Conservation (phyloP, 2,888 invertebrate species). For the Bimastos eiseni region DNA sequence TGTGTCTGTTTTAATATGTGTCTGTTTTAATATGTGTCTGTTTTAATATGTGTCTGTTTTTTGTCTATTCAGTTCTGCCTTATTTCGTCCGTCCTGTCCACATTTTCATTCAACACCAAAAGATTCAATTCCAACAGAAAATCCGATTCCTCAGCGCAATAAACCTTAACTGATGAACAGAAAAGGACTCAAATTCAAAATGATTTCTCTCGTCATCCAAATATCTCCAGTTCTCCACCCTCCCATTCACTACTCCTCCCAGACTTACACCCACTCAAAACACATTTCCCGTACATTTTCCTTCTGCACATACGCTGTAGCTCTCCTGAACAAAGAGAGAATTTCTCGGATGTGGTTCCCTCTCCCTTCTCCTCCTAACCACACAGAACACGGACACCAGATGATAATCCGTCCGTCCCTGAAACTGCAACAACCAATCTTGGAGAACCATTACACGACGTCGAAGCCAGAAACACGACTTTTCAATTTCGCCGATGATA, state of each 20-base stretch:
- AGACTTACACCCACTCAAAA: too few relatives aligned
- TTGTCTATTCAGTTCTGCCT: background rate
- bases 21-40: too few relatives aligned
- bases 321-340: too few relatives aligned
- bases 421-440: background rate
- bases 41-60: too few relatives aligned
- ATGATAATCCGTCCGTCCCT: background rate
- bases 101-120: background rate
- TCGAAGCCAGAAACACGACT: background rate
- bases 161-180: background rate
- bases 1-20: too few relatives aligned
- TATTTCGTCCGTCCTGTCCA: background rate
- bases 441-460: background rate
- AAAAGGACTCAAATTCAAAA: background rate
- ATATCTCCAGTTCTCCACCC: too few relatives aligned
- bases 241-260: too few relatives aligned
- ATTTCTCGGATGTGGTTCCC: too few relatives aligned
- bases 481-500: background rate
- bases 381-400: background rate
- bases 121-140: background rate
- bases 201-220: too few relatives aligned
- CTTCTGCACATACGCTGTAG: too few relatives aligned
- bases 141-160: background rate
- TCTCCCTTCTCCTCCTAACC: background rate
- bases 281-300: too few relatives aligned